Conservation (phyloP, 2,888 invertebrate genomes). For the Platycheirus albimanus region DNA sequence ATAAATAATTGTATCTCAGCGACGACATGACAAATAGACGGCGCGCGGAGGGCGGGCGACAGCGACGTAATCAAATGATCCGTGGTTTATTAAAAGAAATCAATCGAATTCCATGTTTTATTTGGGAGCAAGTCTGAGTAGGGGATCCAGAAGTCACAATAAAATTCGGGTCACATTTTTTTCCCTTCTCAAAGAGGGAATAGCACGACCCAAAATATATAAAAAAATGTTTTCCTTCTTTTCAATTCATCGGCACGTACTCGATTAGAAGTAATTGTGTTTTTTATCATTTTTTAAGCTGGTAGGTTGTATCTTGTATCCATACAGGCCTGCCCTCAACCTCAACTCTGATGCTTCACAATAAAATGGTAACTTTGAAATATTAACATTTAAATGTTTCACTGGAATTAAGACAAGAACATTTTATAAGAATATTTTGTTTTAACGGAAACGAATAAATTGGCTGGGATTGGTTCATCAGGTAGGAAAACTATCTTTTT, state of each 20-base stretch:
- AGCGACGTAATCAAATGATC: constrained; percentile 25
- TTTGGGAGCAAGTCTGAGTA: too few relatives aligned
- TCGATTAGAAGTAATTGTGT: constrained; percentile 59
- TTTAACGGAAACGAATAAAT: neutral
- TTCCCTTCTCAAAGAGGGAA: neutral
- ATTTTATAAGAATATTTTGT: neutral
- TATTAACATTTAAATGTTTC: constrained; percentile 38
- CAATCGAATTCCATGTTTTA: constrained; percentile 26
- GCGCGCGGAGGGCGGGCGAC: neutral
- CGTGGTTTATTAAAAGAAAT: constrained; percentile 54
- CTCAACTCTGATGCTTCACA: neutral
- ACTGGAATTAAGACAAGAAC: neutral
- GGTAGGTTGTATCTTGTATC: too few relatives aligned
- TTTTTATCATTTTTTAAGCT: constrained; percentile 25
- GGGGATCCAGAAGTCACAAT: neutral
- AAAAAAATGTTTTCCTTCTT: constrained; percentile 7
- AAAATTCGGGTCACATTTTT: constrained; percentile 62
- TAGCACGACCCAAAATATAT: constrained; percentile 60
- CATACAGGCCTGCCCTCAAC: too few relatives aligned
- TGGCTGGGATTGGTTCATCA: too few relatives aligned
- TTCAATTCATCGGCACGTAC: constrained; percentile 62
- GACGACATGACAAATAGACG: constrained; percentile 28
- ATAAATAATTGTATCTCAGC: constrained; percentile 28
- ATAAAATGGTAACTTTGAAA: constrained; percentile 28
- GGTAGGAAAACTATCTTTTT: neutral